Evolutionary conservation across 2,888 invertebrate species (phyloP).

Genomic region (Ditula angustiorana): DNA sequence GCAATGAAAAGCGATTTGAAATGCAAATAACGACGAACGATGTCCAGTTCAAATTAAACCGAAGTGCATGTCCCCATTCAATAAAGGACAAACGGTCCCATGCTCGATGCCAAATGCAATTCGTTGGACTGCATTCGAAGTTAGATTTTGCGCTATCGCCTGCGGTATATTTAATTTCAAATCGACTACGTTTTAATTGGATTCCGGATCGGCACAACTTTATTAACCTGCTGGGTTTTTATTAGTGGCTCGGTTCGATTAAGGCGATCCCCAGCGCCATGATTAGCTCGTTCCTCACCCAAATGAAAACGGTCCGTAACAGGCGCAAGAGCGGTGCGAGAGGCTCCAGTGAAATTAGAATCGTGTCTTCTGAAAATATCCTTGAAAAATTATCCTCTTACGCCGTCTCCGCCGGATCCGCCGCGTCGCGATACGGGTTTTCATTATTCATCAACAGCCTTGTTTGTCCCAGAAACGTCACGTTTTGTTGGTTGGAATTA

Average conservation of each 20-base stretch:
- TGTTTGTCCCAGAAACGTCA: conserved; percentile 18
- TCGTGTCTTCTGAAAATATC: conserved; percentile 32
- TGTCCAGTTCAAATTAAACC: conserved; percentile 34
- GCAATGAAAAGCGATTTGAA: conserved; percentile 34
- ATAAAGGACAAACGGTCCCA: conserved; percentile 34
- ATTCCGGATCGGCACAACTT: conserved; percentile 26
- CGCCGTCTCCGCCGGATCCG: neutral
- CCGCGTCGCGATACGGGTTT: conserved; percentile 13
- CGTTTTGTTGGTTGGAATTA: conserved; percentile 19
- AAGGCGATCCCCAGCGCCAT: conserved; percentile 19
- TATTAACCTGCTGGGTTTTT: conserved; percentile 25
- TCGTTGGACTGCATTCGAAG: conserved; percentile 22
- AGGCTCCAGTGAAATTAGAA: conserved; percentile 28
- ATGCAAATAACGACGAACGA: conserved; percentile 34
- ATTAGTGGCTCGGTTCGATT: conserved; percentile 28
- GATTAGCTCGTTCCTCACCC: conserved; percentile 37
- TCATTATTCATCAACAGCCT: conserved; percentile 26
- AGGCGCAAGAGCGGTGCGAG: conserved; percentile 11
- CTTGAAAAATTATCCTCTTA: conserved; percentile 37
- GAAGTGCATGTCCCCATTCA: conserved; percentile 37
- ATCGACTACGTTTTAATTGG: conserved; percentile 25
- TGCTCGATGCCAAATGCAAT: conserved; percentile 36
- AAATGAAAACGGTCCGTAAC: conserved; percentile 27
- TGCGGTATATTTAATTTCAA: conserved; percentile 10
- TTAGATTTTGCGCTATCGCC: conserved; percentile 23